phyloP scores from a whole-genome alignment of 2,797 vertebrate genomes.

The Propithecus perrieri region DNA sequence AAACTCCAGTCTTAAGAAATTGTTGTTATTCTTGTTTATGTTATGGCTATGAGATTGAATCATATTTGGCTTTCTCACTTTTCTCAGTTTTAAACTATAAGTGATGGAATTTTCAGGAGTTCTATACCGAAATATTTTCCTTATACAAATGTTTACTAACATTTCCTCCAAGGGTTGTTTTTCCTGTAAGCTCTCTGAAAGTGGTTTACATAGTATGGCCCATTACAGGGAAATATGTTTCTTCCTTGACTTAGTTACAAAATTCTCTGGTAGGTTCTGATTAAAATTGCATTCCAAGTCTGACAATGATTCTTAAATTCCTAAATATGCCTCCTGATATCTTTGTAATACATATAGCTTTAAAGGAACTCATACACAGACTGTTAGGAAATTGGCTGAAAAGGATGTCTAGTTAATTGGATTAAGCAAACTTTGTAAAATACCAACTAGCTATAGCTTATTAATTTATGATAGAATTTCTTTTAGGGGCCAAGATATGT shows the following conservation, averaged over 20 bases:
- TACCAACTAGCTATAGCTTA: neutral
- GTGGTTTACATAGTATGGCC: neutral
- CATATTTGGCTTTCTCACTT: neutral
- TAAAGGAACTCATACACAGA: neutral
- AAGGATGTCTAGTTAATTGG: neutral
- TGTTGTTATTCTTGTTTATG: neutral
- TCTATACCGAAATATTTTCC: neutral
- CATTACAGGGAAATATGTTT: conserved; percentile 3
- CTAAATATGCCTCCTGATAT: neutral
- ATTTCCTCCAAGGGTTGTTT: neutral
- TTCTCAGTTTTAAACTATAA: neutral
- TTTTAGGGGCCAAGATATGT: neutral
- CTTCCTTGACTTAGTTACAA: conserved; percentile 21
- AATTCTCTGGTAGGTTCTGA: neutral
- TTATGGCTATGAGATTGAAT: neutral
- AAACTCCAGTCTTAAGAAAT: neutral
- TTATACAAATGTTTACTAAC: neutral
- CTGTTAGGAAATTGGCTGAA: neutral
- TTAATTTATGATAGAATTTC: conserved; percentile 16
- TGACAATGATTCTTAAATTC: conserved; percentile 7
- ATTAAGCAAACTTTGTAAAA: neutral
- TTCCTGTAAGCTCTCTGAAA: neutral
- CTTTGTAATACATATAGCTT: neutral
- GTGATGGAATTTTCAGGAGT: neutral
- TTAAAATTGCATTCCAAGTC: neutral